These are phyloP conservation scores for Hydriomena furcata DNA, from an alignment of 2,888 invertebrate genomes.

Conservation along the genomic window DNA sequence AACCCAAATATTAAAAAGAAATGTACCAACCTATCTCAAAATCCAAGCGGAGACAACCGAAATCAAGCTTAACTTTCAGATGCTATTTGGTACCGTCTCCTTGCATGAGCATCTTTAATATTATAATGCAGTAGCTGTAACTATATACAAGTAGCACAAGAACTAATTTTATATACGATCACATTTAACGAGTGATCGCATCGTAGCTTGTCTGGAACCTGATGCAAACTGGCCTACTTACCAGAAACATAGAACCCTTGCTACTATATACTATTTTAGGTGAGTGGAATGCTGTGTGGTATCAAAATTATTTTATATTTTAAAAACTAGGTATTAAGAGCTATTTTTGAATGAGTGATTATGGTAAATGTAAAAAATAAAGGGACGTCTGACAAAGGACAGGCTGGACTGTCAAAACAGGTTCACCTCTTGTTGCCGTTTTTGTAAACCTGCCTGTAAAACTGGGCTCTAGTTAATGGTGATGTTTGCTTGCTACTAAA, in stretches of 20 bases:
- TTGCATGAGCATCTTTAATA: slow-evolving; percentile 20
- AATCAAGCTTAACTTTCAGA: slow-evolving; percentile 3
- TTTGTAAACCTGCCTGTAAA: slow-evolving; percentile 38
- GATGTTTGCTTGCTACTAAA: no score
- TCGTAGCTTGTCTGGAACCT: no score
- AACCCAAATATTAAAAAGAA: no score
- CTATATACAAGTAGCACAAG: no score
- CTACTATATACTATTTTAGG: no score
- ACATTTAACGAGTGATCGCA: slow-evolving; percentile 52
- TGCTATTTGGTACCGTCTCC: no score
- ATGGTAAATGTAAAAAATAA: slow-evolving; percentile 15
- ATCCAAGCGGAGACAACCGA: no score
- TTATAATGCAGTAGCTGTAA: slow-evolving; percentile 40
- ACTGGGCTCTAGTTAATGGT: not conserved
- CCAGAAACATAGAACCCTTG: slow-evolving; percentile 52
- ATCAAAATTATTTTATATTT: no score
- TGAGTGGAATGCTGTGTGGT: no score
- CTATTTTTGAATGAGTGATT: slow-evolving; percentile 22
- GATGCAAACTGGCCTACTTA: slow-evolving; percentile 56
- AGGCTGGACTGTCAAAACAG: slow-evolving; percentile 39
- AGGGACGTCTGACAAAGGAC: slow-evolving; percentile 39
- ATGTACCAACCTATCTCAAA: no score
- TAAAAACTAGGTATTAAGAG: slow-evolving; percentile 30
- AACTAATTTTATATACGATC: slow-evolving; percentile 49
- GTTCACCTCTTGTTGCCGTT: slow-evolving; percentile 33